Base-by-base conservation (phyloP, 1,140 invertebrate species). In the Nylanderia fulva region DNA sequence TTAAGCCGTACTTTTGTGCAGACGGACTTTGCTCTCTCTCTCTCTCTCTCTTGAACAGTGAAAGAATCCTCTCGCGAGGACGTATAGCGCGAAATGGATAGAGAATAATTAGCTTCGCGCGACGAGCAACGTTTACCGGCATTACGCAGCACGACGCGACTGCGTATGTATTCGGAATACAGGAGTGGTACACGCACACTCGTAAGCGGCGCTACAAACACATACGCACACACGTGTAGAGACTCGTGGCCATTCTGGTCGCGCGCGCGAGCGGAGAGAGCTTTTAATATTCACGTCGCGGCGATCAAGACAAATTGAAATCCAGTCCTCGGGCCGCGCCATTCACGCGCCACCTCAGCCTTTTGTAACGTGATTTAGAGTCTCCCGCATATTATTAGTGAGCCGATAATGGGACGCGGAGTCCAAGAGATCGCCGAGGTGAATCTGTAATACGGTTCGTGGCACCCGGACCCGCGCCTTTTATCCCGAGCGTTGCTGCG, bases 261-360 rank as follows among this genome's bases (percentile, higher is more conserved):
- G 7, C 0, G 0, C 39, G 5, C 45, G 11, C 52, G 77, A 66
- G 77, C 45, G 75, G 24, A 48, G 42, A 27, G 60, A 18, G 58
- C 29, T 68, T 85, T 92, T 91, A 90, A 91, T 92, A 92, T 92
- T 92, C 92, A 86, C 85, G 90, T 91, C 91, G 87, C 89, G 91
- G 88, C 91, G 90, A 93, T 93, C 92, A 88, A 91, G 91, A 93
- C 93, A 92, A 93, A 93, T 93, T 92, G 92, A 92, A 92, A 91
- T 93, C 90, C 89, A 87, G 76, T 82, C 85, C 61, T 86, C 75
- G 88, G 66, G 60, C 85, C 52, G 21, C 84, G 75, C 75, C 75
- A 90, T 92, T 91, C 85, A 90, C 61, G 45, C 85, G 75, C 69
- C 74, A 68, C 54, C 89, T 61, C 39, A 48, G 83, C 15, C 90